Percentiles rank a stretch among this genome's conserved stretches.
These are phyloP conservation scores for Spea multiplicata DNA, from an alignment of 2,113 vertebrate genomes.

Conservation along the genomic window DNA sequence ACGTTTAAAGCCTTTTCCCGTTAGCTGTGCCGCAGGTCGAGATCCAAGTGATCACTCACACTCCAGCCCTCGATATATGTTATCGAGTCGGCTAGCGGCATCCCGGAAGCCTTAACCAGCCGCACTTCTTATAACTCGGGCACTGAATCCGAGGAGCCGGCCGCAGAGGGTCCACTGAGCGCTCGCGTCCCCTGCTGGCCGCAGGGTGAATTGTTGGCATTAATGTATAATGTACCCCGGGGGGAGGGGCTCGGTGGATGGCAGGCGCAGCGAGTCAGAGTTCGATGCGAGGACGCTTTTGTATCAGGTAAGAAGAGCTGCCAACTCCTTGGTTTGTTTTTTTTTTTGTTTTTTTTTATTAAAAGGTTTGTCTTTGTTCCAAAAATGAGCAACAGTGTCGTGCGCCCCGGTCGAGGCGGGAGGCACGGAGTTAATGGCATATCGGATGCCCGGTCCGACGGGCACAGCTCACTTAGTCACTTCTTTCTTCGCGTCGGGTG, in stretches of 20 bases:
- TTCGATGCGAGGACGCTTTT: conserved; percentile 29
- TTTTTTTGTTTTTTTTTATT: not conserved
- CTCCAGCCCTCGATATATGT: too few relatives aligned
- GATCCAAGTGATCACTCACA: too few relatives aligned
- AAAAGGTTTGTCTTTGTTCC: conserved; percentile 17
- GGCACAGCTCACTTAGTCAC: conserved; percentile 56
- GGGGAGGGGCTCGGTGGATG: conserved; percentile 40
- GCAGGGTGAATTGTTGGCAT: conserved; percentile 16
- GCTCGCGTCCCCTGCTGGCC: conserved; percentile 30
- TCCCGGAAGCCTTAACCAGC: not conserved
- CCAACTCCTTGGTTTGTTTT: conserved; percentile 9
- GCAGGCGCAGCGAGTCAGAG: conserved; percentile 33
- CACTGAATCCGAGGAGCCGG: not conserved
- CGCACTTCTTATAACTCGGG: not conserved
- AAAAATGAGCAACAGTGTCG: conserved; percentile 33
- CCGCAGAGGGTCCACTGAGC: conserved; percentile 32
- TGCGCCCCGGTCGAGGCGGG: conserved; percentile 54
- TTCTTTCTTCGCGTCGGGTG: conserved; percentile 20
- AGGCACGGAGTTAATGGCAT: conserved; percentile 54
- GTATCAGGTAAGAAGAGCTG: conserved; percentile 34
- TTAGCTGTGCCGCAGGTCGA: too few relatives aligned
- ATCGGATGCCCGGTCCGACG: conserved; percentile 50
- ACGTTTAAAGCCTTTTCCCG: too few relatives aligned
- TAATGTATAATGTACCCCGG: conserved; percentile 37
- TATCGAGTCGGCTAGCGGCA: not conserved